Conservation (phyloP, 53 echinoderm and acorn worm species). For the Echinometra lucunter region DNA sequence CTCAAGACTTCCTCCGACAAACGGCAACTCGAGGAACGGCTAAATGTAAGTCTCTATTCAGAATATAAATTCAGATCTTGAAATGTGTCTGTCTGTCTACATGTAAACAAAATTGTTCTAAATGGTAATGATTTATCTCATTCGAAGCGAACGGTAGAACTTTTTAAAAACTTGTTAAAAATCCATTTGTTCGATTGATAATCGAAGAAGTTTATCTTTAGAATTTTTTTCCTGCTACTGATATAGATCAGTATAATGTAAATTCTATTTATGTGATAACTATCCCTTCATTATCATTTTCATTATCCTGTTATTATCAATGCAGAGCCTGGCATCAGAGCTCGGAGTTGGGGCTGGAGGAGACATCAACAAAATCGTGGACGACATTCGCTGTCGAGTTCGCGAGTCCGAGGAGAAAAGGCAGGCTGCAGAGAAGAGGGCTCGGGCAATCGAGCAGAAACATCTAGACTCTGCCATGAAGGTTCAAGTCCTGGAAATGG, state of each 20-base stretch:
- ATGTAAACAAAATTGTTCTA: no score
- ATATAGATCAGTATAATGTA: no score
- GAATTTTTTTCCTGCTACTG: no score
- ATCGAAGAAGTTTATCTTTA: no score
- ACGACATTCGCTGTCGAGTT: neutral
- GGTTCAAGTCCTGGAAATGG: neutral
- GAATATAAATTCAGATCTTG: no score
- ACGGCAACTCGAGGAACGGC: neutral
- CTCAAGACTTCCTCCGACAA: neutral
- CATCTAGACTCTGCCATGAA: neutral
- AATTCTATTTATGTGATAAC: no score
- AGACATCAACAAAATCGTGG: neutral
- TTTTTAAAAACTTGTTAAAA: no score
- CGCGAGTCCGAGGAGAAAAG: neutral
- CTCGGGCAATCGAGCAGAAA: neutral
- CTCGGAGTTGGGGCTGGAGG: neutral
- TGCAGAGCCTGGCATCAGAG: conserved; percentile 18
- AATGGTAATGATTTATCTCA: no score
- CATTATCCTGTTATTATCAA: neutral
- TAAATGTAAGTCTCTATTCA: neutral
- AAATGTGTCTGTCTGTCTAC: no score
- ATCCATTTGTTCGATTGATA: no score
- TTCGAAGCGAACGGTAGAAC: no score
- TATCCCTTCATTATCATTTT: neutral
- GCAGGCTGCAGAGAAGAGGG: neutral